Evolutionary conservation across 2,797 vertebrate species (phyloP).

Genomic region (Ficedula albicollis): DNA sequence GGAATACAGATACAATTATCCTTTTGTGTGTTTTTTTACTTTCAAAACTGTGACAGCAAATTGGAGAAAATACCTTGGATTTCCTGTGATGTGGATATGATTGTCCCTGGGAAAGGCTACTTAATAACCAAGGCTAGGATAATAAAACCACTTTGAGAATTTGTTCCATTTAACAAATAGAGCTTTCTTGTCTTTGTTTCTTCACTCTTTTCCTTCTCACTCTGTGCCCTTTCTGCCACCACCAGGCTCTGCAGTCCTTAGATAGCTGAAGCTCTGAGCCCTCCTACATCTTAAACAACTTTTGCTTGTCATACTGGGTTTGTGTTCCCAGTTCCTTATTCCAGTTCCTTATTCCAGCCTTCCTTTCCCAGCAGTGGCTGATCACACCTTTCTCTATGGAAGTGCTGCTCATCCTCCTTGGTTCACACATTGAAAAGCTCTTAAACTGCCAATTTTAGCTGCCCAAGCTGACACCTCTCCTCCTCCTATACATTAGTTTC

Average conservation of each 20-base stretch:
- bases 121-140: not conserved
- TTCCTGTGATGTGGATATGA: not conserved
- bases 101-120: not conserved
- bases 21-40: not conserved
- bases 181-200: not conserved
- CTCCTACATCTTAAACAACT: not conserved
- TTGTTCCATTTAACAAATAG: not conserved
- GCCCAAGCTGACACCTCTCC: not conserved
- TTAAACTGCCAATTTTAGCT: constrained; percentile 22
- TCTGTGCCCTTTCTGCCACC: not conserved
- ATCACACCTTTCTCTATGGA: not conserved
- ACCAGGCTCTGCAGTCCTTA: not conserved
- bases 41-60: not conserved
- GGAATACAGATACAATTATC: not conserved
- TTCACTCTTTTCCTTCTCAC: not conserved
- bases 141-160: not conserved
- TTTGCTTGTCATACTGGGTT: not conserved
- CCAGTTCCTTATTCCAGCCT: not conserved
- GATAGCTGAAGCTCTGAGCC: not conserved
- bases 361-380: not conserved
- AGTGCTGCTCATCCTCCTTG: not conserved
- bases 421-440: constrained; percentile 27
- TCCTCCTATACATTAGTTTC: not conserved
- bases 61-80: not conserved
- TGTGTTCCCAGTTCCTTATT: not conserved